phyloP scores from a whole-genome alignment of 92 coral and sea anemone species.

The Porites lobata region DNA sequence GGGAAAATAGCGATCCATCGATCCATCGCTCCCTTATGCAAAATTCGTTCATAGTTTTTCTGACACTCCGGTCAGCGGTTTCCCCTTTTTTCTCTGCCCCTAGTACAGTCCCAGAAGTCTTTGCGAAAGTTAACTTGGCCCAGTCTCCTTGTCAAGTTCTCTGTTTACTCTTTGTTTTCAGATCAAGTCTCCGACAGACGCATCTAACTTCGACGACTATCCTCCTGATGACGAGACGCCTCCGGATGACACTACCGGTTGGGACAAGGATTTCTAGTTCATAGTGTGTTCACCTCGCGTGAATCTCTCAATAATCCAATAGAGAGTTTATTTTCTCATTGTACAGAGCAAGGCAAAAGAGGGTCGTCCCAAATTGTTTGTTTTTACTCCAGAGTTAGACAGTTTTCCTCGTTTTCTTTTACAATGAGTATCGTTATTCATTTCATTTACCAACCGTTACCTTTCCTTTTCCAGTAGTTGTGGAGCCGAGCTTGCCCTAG shows the following conservation, averaged over 20 bases:
- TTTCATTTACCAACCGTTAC: background rate
- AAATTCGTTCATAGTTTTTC: too few species aligned
- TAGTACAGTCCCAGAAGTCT: too few species aligned
- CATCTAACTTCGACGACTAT: slow-evolving; percentile 99
- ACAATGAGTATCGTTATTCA: background rate
- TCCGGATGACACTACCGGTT: slow-evolving; percentile 89
- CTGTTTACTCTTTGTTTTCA: slow-evolving; percentile 15
- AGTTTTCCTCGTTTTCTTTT: background rate
- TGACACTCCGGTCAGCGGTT: too few species aligned
- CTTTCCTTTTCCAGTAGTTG: background rate
- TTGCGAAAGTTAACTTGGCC: too few species aligned
- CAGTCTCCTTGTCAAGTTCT: too few species aligned
- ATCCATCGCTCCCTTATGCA: too few species aligned
- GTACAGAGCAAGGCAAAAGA: slow-evolving; percentile 22
- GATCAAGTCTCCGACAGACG: slow-evolving; percentile 95
- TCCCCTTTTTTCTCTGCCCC: too few species aligned
- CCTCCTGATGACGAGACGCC: slow-evolving; percentile 98
- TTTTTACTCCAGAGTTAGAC: background rate
- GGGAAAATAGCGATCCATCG: too few species aligned
- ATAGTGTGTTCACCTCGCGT: slow-evolving; percentile 1
- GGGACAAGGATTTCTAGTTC: slow-evolving; percentile 95
- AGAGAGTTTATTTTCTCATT: slow-evolving; percentile 12
- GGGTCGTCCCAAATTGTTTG: background rate
- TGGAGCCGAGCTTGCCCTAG: background rate
- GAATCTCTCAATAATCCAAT: slow-evolving; percentile 2